Base-by-base conservation (phyloP, 2,113 vertebrate species). In the Gallinago media region DNA sequence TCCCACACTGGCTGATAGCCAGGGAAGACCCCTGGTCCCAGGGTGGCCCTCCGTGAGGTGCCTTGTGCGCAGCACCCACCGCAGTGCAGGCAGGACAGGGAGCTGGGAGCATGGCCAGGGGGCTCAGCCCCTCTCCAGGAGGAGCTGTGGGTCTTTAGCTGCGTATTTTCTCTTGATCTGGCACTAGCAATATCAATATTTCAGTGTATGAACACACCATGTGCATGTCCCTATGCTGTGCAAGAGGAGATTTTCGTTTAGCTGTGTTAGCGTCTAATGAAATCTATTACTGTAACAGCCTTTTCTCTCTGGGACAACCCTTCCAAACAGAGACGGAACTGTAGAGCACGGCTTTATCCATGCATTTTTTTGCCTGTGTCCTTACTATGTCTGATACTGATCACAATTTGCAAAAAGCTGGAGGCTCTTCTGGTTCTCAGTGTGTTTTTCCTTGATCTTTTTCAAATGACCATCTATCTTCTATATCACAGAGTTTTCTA, bases 381-480 rank as follows among this genome's bases (percentile, higher is more conserved):
- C 40, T 75, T 90, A 63, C 15, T 77, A 29, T 59, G 31, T 34
- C 67, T 85, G 82, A 88, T 85, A 88, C 67, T 26, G 89, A 94
- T 86, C 40, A 26, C 34, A 59, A 83, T 86, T 94, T 90, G 63
- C 52, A 86, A 67, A 90, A 92, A 85, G 47, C 85, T 96, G 75
- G 90, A 92, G 89, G 66, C 31, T 82, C 1, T 83, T 70, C 61
- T 93, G 47, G 3, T 78, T 94, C 95, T 61, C 68, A 83, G 59
- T 26, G 40, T 77, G 47, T 77, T 97, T 96, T 94, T 56, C 47
- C 95, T 91, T 84, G 61, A 92, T 95, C 79, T 95, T 77, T 96
- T 95, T 92, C 83, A 84, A 95, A 93, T 92, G 31, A 46, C 72
- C 83, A 93, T 96, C 79, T 81, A 91, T 94, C 92, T 95, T 88